Percentiles rank a stretch among this genome's conserved stretches.
Conservation (phyloP, 2,113 vertebrate species). For the Tiliqua scincoides region DNA sequence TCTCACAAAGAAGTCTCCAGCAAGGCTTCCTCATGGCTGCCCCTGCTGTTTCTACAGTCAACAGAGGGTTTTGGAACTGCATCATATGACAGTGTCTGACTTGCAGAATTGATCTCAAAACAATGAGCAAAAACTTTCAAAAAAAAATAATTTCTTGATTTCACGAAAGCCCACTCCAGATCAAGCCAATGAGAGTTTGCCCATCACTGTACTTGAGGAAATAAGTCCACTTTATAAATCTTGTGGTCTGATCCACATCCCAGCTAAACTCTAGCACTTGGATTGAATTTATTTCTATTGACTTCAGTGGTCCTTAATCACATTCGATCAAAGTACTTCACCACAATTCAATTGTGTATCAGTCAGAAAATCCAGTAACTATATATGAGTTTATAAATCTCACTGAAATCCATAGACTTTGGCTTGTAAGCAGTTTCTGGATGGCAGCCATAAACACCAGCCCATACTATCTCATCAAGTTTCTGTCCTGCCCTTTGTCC, state of each 20-base stretch:
- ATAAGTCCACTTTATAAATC: not conserved
- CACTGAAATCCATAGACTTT: constrained; percentile 1
- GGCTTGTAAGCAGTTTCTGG: constrained; percentile 4
- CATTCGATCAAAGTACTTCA: not conserved
- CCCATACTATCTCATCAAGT: not conserved
- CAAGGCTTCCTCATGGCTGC: too few species aligned
- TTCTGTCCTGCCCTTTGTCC: not conserved
- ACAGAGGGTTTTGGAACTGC: too few species aligned
- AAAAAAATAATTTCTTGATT: not conserved
- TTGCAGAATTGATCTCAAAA: too few species aligned
- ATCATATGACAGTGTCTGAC: too few species aligned
- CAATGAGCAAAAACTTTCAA: too few species aligned
- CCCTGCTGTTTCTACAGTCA: too few species aligned
- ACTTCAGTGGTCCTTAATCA: constrained; percentile 1
- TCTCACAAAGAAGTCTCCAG: too few species aligned
- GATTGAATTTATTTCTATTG: not conserved
- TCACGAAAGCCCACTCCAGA: not conserved
- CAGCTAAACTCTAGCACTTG: not conserved
- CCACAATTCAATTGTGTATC: not conserved
- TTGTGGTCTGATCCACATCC: not conserved
- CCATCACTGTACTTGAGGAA: not conserved
- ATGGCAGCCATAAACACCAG: not conserved
- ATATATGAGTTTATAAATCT: constrained; percentile 7
- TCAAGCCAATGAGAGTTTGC: not conserved
- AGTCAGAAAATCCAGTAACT: not conserved